phyloP scores from a whole-genome alignment of 2,797 vertebrate species.

The Sorex maritimensis region DNA sequence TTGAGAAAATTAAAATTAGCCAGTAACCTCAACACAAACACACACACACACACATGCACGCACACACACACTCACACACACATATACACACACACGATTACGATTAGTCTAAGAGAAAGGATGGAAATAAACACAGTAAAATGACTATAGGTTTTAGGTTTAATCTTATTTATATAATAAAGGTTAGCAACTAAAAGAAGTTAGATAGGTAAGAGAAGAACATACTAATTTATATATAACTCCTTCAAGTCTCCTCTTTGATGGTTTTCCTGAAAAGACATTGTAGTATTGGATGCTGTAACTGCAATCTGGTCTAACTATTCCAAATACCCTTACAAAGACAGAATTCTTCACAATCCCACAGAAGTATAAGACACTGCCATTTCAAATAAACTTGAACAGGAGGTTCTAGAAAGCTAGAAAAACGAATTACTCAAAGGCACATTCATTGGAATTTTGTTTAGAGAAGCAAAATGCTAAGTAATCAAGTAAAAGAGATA shows the following conservation, averaged over 20 bases:
- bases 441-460: not conserved
- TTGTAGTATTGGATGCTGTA: not conserved
- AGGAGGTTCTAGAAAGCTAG: not conserved
- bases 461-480: constrained; percentile 33
- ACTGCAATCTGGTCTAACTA: not conserved
- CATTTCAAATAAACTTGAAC: not conserved
- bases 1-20: not conserved
- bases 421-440: not conserved
- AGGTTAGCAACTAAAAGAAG: too few relatives aligned
- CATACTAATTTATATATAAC: fast-evolving
- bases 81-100: not conserved
- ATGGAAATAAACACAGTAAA: not conserved
- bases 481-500: not conserved
- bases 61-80: not conserved
- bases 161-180: not conserved
- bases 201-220: not conserved
- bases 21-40: not conserved
- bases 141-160: not conserved
- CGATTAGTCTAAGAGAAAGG: not conserved
- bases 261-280: too few relatives aligned
- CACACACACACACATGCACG: not conserved
- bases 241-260: not conserved
- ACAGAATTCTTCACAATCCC: too few relatives aligned
- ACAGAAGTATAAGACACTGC: fast-evolving
- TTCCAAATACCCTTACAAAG: not conserved